phyloP scores from a whole-genome alignment of 2,113 vertebrate genomes.

The Platichthys stellatus region DNA sequence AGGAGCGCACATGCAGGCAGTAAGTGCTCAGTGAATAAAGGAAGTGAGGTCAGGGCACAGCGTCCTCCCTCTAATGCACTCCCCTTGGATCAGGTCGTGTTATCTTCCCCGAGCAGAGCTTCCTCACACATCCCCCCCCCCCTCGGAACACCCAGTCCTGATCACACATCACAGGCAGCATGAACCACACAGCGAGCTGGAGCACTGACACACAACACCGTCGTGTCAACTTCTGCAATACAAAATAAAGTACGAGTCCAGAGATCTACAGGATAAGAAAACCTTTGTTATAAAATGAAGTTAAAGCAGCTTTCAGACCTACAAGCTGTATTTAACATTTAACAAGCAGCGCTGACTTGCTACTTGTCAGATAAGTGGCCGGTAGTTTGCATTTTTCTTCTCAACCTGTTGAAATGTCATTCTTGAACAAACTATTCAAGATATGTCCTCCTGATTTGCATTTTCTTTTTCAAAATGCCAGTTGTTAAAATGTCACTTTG shows the following conservation, averaged over 20 bases:
- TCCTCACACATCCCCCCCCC: constrained; percentile 51
- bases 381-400: too few relatives aligned
- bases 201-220: constrained; percentile 6
- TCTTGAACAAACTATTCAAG: too few relatives aligned
- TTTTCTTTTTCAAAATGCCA: too few relatives aligned
- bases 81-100: constrained; percentile 66
- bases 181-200: constrained; percentile 16
- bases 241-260: not conserved
- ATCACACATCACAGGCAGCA: constrained; percentile 40
- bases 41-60: constrained; percentile 76
- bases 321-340: too few relatives aligned
- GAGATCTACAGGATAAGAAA: not conserved
- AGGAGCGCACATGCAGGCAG: constrained; percentile 61
- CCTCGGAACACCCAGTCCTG: constrained; percentile 18
- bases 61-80: constrained; percentile 64
- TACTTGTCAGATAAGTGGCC: too few relatives aligned
- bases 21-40: constrained; percentile 80
- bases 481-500: too few relatives aligned
- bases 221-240: not conserved
- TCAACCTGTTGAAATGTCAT: too few relatives aligned
- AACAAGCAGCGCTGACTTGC: too few relatives aligned
- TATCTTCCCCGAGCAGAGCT: constrained; percentile 76
- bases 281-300: not conserved
- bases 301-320: too few relatives aligned
- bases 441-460: too few relatives aligned